Evolutionary conservation across 2,797 vertebrate genomes (phyloP).

Genomic region (Zenarchopterus dispar): DNA sequence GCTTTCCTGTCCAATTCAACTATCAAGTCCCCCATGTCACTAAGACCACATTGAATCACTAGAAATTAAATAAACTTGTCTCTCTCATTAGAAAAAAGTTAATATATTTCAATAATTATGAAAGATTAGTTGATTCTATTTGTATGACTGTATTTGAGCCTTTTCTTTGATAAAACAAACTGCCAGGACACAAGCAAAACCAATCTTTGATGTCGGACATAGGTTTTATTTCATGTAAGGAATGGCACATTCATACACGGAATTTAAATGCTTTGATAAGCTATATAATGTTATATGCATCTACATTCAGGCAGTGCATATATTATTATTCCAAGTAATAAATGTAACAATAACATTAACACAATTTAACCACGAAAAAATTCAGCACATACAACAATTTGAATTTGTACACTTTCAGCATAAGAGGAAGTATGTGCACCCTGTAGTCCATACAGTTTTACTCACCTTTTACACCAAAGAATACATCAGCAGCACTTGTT

Average conservation of each 20-base stretch:
- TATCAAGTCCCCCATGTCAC: no score
- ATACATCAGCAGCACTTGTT: slow-evolving; percentile 76
- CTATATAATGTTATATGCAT: slow-evolving; percentile 79
- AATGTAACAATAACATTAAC: slow-evolving; percentile 78
- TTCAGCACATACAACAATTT: slow-evolving; percentile 72
- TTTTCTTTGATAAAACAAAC: not conserved
- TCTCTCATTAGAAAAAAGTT: no score
- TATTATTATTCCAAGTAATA: slow-evolving; percentile 73
- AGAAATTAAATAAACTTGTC: no score
- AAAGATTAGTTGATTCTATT: not conserved
- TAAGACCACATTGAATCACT: no score
- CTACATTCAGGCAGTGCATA: slow-evolving; percentile 81
- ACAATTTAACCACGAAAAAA: slow-evolving; percentile 78
- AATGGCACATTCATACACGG: slow-evolving; percentile 74
- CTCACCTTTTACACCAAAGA: slow-evolving; percentile 68
- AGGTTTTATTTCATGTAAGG: slow-evolving; percentile 78
- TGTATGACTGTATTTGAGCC: not conserved
- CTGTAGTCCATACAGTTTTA: slow-evolving; percentile 71
- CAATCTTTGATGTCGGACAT: slow-evolving; percentile 53
- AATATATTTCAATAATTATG: no score
- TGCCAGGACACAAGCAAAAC: slow-evolving; percentile 10
- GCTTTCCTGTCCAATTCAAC: no score
- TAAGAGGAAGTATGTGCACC: slow-evolving; percentile 75
- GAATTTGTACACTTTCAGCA: slow-evolving; percentile 72
- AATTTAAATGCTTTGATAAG: slow-evolving; percentile 66